These are phyloP conservation scores for Brachirus orientalis DNA, from an alignment of 2,113 vertebrate genomes.

Conservation along the genomic window DNA sequence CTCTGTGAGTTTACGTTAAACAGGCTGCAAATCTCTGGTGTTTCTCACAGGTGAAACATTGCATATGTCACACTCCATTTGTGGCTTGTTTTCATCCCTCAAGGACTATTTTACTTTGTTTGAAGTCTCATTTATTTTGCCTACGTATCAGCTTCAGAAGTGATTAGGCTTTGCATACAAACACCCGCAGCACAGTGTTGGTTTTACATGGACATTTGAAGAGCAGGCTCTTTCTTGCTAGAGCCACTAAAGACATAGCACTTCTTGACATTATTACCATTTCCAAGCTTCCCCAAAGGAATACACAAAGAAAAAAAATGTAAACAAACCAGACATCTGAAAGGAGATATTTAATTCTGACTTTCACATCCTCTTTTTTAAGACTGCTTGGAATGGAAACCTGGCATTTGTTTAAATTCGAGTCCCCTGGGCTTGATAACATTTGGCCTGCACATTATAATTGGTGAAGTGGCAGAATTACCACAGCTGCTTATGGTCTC, in stretches of 20 bases:
- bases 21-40: constrained; percentile 57
- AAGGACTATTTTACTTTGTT: constrained; percentile 72
- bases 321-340: constrained; percentile 78
- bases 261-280: constrained; percentile 73
- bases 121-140: constrained; percentile 83
- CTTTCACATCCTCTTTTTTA: constrained; percentile 68
- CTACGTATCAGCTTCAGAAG: constrained; percentile 77
- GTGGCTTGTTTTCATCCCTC: constrained; percentile 69
- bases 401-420: constrained; percentile 74
- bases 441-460: constrained; percentile 75
- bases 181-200: constrained; percentile 64
- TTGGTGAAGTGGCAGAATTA: constrained; percentile 53
- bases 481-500: constrained; percentile 66
- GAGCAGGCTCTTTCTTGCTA: constrained; percentile 60
- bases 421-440: constrained; percentile 62
- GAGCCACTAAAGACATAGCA: constrained; percentile 64
- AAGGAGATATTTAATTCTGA: constrained; percentile 75
- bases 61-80: constrained; percentile 68
- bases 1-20: constrained; percentile 70
- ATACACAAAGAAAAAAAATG: constrained; percentile 67
- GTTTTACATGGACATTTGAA: constrained; percentile 68
- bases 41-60: constrained; percentile 68
- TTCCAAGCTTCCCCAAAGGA: constrained; percentile 67
- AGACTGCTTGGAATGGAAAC: constrained; percentile 75
- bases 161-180: constrained; percentile 71